phyloP scores from a whole-genome alignment of 2,113 vertebrate species.

The Axis porcinus region DNA sequence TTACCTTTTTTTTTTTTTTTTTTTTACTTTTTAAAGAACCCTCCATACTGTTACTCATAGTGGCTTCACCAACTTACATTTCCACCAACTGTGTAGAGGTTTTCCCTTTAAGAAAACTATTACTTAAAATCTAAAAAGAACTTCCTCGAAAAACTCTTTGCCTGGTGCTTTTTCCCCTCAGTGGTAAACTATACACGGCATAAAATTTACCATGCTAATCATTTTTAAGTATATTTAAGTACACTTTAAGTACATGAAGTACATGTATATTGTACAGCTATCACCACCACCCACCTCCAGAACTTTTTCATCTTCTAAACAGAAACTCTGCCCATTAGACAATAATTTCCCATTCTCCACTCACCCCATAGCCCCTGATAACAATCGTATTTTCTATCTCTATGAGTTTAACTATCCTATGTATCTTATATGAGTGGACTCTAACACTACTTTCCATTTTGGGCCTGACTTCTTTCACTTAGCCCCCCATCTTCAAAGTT shows the following conservation, averaged over 20 bases:
- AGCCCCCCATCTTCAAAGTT: background rate
- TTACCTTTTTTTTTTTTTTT: background rate
- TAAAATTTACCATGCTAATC: background rate
- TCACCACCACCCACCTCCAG: background rate
- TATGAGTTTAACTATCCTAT: background rate
- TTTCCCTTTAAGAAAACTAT: background rate
- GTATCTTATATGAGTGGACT: rapidly evolving
- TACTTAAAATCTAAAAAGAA: background rate
- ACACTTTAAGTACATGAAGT: background rate
- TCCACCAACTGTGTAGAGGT: background rate
- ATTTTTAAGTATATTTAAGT: background rate
- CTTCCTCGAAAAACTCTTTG: background rate
- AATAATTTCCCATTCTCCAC: rapidly evolving
- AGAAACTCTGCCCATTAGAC: background rate
- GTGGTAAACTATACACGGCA: background rate
- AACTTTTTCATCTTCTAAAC: background rate
- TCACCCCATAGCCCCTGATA: background rate
- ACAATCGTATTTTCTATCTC: background rate
- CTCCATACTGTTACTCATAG: background rate
- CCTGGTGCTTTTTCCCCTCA: background rate
- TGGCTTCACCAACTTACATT: background rate
- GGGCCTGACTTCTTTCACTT: background rate
- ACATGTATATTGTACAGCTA: rapidly evolving
- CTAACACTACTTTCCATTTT: rapidly evolving
- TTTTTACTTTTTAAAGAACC: background rate